These are phyloP conservation scores for Eolophus roseicapilla DNA, from an alignment of 2,113 vertebrate species.

Conservation along the genomic window DNA sequence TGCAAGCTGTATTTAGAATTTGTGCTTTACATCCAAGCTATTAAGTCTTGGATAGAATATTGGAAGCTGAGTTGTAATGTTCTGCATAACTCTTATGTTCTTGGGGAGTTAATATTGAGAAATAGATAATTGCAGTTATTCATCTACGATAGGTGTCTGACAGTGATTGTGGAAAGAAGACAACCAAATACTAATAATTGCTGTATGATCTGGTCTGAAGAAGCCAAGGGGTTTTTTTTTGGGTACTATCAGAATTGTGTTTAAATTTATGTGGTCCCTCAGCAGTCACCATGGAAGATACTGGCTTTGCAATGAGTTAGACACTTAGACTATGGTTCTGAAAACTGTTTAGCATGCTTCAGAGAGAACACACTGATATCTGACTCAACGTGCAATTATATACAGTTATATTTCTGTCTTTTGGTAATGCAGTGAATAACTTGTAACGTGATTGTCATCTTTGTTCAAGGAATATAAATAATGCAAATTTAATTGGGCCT, in stretches of 20 bases:
- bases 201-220: not conserved
- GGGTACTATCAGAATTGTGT: not conserved
- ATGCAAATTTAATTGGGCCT: not conserved
- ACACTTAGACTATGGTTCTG: not conserved
- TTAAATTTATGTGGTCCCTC: not conserved
- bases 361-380: not conserved
- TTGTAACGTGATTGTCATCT: not conserved
- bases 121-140: not conserved
- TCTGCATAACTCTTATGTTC: not conserved
- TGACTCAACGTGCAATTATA: accelerated
- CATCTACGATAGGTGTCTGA: not conserved
- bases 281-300: not conserved
- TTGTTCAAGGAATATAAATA: not conserved
- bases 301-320: not conserved
- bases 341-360: not conserved
- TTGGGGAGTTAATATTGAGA: not conserved
- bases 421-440: not conserved
- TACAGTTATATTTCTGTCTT: not conserved
- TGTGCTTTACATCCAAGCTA: not conserved
- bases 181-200: not conserved
- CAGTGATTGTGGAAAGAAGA: not conserved
- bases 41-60: not conserved
- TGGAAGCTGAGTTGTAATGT: not conserved
- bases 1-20: not conserved
- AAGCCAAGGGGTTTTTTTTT: not conserved